A percentile compares a stretch with the other conserved stretches of the same genome.
Conservation (phyloP, 2,113 vertebrate species). For the Pedetes capensis region DNA sequence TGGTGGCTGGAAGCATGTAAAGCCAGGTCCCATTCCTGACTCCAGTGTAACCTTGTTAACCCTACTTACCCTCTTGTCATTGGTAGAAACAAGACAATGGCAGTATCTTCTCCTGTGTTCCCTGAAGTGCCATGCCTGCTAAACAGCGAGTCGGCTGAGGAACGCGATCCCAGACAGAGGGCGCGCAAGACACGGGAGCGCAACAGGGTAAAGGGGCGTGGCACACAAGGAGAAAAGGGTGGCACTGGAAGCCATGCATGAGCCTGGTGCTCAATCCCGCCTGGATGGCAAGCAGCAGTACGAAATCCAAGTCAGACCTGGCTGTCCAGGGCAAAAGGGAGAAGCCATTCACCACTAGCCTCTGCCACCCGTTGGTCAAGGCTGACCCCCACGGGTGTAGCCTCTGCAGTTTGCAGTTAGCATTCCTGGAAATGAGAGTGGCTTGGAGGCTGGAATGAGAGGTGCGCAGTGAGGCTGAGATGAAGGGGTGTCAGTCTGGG, state of each 20-base stretch:
- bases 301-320: not conserved
- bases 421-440: not conserved
- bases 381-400: not conserved
- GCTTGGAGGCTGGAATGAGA: not conserved
- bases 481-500: rapidly evolving
- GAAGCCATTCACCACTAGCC: not conserved
- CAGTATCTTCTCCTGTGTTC: not conserved
- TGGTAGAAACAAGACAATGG: not conserved
- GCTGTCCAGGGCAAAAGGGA: not conserved
- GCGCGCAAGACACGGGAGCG: not conserved
- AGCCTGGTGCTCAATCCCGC: not conserved
- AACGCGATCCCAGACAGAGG: not conserved
- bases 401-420: not conserved
- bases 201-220: not conserved
- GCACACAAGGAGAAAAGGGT: too few species aligned
- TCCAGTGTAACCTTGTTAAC: not conserved
- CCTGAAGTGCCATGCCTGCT: not conserved
- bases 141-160: not conserved
- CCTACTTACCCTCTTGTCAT: not conserved
- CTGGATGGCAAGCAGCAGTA: not conserved
- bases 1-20: not conserved
- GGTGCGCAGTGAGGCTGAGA: not conserved
- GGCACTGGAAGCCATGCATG: too few species aligned
- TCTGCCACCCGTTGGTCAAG: not conserved
- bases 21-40: not conserved